A percentile compares a stretch with the other conserved stretches of the same genome.
phyloP scores from a whole-genome alignment of 2,888 invertebrate genomes.

The Halictus quadricinctus region DNA sequence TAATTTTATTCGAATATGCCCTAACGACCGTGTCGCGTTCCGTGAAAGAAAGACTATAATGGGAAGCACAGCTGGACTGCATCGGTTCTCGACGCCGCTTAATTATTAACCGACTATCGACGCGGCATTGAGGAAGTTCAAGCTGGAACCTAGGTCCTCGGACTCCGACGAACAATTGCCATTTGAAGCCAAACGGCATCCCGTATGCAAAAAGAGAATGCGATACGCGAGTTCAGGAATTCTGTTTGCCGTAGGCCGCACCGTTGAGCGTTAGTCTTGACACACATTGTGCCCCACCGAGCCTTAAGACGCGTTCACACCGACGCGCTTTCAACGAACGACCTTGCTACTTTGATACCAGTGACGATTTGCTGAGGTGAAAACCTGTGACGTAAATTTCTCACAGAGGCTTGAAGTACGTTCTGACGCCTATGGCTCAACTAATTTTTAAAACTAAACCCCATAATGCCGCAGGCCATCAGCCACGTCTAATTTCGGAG shows the following conservation, averaged over 20 bases:
- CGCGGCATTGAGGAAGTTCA: constrained; percentile 30
- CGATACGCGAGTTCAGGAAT: constrained; percentile 27
- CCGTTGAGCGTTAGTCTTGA: constrained; percentile 34
- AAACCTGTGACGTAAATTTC: background rate
- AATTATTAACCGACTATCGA: constrained; percentile 45
- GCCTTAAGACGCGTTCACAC: background rate
- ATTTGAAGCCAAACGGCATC: constrained; percentile 15
- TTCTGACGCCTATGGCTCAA: background rate
- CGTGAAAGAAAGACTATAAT: background rate
- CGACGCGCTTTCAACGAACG: background rate
- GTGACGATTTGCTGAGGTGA: background rate
- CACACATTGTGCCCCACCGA: constrained; percentile 21
- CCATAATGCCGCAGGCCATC: background rate
- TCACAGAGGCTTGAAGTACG: background rate
- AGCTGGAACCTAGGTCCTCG: background rate
- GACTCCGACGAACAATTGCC: constrained; percentile 6
- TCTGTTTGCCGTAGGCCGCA: constrained; percentile 22
- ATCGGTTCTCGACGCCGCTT: background rate
- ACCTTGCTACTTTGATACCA: background rate
- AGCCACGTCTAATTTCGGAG: background rate
- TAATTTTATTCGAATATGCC: background rate
- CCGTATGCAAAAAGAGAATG: constrained; percentile 43
- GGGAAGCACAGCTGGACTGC: background rate
- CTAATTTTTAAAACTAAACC: background rate
- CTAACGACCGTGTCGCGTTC: background rate